Evolutionary conservation across 2,888 invertebrate genomes (phyloP).

Genomic region (Lissonota sp.): DNA sequence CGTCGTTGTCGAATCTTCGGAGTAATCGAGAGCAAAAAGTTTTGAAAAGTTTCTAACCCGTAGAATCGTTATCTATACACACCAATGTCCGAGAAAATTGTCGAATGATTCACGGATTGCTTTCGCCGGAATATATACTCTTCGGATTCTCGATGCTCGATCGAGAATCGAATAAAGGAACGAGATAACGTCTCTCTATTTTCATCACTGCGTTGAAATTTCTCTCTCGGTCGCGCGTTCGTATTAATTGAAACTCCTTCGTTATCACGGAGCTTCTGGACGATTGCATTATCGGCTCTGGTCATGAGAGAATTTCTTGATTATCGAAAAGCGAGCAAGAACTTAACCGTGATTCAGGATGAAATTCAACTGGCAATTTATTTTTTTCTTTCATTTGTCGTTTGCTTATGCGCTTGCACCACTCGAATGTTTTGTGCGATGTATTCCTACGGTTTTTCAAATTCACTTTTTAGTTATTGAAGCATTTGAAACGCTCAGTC

Average conservation of each 20-base stretch:
- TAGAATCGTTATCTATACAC: slow-evolving; percentile 5
- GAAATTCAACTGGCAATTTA: slow-evolving; percentile 23
- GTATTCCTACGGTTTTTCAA: neutral
- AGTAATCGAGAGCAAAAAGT: slow-evolving; percentile 55
- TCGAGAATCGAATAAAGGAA: slow-evolving; percentile 19
- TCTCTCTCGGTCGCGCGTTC: slow-evolving; percentile 27
- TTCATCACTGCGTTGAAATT: slow-evolving; percentile 27
- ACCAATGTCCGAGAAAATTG: slow-evolving; percentile 44
- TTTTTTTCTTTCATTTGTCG: slow-evolving; percentile 12
- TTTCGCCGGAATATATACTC: neutral
- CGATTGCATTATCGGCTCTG: slow-evolving; percentile 77
- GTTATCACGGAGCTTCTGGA: slow-evolving; percentile 82
- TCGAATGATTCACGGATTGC: slow-evolving; percentile 42
- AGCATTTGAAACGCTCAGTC: neutral
- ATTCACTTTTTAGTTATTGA: neutral
- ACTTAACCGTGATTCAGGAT: slow-evolving; percentile 37
- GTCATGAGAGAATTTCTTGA: slow-evolving; percentile 37
- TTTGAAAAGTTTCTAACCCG: slow-evolving; percentile 41
- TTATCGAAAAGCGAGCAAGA: slow-evolving; percentile 58
- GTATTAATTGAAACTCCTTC: slow-evolving; percentile 80
- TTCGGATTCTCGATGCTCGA: slow-evolving; percentile 42
- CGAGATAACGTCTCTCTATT: slow-evolving; percentile 34
- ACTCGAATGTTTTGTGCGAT: neutral
- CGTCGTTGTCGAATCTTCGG: slow-evolving; percentile 39
- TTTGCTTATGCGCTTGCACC: neutral